A percentile compares a stretch with the other conserved stretches of the same genome.
Conservation (phyloP, 2,797 vertebrate genomes). For the Lithobates sylvaticus region DNA sequence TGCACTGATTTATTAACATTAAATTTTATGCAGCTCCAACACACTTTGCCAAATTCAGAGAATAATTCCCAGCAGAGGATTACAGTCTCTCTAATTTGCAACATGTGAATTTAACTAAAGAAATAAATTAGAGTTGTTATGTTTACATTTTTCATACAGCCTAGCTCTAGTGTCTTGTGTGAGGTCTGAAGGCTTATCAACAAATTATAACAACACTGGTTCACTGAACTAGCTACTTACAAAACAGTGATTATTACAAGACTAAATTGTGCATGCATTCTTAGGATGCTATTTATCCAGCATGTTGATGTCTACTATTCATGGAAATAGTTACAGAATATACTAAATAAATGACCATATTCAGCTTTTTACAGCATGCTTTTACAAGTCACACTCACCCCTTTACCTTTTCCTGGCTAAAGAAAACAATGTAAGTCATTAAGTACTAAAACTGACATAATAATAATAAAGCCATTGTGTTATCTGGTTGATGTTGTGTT, state of each 20-base stretch:
- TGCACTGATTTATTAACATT: conserved; percentile 19
- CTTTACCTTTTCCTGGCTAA: no score
- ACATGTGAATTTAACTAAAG: conserved; percentile 6
- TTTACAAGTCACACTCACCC: no score
- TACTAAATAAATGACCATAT: background rate
- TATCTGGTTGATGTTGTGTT: no score
- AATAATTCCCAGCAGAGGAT: conserved; percentile 16
- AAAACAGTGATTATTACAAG: conserved; percentile 11
- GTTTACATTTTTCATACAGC: conserved; percentile 26
- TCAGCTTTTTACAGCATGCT: no score
- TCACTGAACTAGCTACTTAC: background rate
- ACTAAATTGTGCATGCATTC: background rate
- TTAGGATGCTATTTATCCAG: background rate
- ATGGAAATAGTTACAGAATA: background rate
- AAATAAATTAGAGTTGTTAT: conserved; percentile 16
- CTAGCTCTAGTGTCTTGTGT: conserved; percentile 4
- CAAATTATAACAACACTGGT: conserved; percentile 6
- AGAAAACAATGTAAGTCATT: no score
- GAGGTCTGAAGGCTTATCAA: conserved; percentile 1
- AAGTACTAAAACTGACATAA: no score
- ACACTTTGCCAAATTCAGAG: conserved; percentile 16
- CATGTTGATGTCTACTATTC: background rate
- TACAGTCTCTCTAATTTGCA: conserved; percentile 3
- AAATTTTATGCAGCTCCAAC: conserved; percentile 18
- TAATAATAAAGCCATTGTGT: no score